Conservation (phyloP, 2,113 vertebrate species). For the Thomomys bottae region DNA sequence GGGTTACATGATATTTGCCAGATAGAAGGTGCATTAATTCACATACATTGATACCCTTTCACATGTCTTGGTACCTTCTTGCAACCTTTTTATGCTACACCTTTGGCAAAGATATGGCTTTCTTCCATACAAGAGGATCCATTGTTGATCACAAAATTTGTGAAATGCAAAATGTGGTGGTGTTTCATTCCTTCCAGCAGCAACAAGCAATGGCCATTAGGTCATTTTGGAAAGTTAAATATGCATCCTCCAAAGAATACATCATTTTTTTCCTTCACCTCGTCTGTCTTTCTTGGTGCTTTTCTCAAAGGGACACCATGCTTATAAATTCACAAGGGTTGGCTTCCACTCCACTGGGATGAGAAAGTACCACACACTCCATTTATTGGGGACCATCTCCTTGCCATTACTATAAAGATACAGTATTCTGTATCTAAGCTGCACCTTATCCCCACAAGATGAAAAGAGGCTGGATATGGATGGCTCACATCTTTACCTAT, state of each 20-base stretch:
- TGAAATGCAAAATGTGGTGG: neutral
- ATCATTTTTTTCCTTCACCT: neutral
- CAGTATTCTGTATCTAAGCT: neutral
- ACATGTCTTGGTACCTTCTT: too few relatives aligned
- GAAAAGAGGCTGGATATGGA: too few relatives aligned
- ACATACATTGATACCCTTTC: too few relatives aligned
- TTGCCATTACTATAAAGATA: neutral
- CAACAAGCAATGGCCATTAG: too few relatives aligned
- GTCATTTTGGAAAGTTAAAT: neutral
- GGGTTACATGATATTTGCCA: too few relatives aligned
- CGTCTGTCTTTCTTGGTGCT: neutral
- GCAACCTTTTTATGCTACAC: too few relatives aligned
- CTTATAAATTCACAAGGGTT: neutral
- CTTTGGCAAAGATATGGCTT: neutral
- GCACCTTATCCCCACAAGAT: neutral
- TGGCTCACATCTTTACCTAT: too few relatives aligned
- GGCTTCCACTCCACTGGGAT: neutral
- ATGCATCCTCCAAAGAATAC: neutral
- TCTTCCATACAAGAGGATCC: neutral
- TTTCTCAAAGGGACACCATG: neutral
- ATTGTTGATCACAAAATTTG: neutral
- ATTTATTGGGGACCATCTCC: neutral
- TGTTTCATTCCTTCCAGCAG: neutral
- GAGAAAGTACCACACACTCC: fast-evolving
- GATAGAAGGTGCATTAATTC: too few relatives aligned